Evolutionary conservation across 2,113 vertebrate species (phyloP), one percentile per base, ranked within the genome.

Genomic region (Upupa epops): DNA sequence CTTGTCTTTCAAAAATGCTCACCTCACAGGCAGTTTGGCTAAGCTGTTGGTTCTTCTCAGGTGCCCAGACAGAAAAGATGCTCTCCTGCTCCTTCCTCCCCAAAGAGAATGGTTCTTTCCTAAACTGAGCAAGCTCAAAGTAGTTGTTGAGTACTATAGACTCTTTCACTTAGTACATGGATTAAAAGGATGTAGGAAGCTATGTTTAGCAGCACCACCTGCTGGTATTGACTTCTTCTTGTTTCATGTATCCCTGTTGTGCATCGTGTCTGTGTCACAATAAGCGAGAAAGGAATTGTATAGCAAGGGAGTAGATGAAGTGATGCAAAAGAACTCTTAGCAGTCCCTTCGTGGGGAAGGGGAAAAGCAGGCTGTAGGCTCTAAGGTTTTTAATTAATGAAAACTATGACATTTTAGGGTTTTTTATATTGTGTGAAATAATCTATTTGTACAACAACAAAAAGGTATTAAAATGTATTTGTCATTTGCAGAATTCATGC

Each of bases 181-280:
- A n/a, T 48, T 17, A n/a, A n/a, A 89, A 70, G 12, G 8, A 52
- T 3, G 6, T 3, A 42, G 28, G 1, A 93, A 94, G 34, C 6
- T 3, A 7, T 4, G 69, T 71, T 90, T 60, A 52, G 48, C 77
- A 93, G 89, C 92, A 86, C 86, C 89, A 92, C 40, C 91, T 88
- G 65, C 32, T 75, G 89, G 91, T 7, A 32, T 10, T 3, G 26
- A 42, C 20, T 64, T 29, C 55, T 21, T 24, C 18, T 20, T 52
- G 22, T 1, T 58, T 13, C 3, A 3, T 22, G 46, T 0, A 31
- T 36, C 19, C 31, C 15, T 45, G 9, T 0, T 5, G n/a, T 59
- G 14, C n/a, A 17, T 24, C 25, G 42, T n/a, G 37, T 13, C 40
- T 40, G 31, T 0, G 0, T 7, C 14, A 17, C 7, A 4, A 4